These are phyloP conservation scores for Carollia perspicillata DNA, from an alignment of 2,113 vertebrate genomes.

Conservation along the genomic window DNA sequence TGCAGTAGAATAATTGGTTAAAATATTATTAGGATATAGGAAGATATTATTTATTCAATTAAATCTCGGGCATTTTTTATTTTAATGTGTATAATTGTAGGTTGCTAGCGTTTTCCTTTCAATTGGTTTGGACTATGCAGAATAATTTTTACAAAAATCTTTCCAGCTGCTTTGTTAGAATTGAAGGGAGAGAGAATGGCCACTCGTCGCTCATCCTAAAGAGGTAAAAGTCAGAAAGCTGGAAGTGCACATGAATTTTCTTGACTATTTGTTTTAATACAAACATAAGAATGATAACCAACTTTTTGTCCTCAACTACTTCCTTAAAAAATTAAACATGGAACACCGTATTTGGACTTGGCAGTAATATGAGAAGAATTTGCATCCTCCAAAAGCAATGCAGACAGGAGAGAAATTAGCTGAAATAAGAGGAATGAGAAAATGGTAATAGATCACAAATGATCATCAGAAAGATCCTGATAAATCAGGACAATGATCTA, in stretches of 20 bases:
- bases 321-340: background rate
- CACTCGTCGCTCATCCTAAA: background rate
- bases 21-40: background rate
- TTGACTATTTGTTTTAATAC: background rate
- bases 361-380: background rate
- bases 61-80: background rate
- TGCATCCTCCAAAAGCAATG: background rate
- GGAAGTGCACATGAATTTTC: background rate
- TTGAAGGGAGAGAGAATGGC: conserved; percentile 17
- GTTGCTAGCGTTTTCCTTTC: conserved; percentile 26
- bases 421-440: conserved; percentile 14
- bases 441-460: conserved; percentile 43
- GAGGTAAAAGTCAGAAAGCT: conserved; percentile 9
- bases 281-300: background rate
- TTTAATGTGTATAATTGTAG: background rate
- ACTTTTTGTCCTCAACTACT: background rate
- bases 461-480: conserved; percentile 23
- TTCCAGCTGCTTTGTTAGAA: conserved; percentile 16
- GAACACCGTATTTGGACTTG: background rate
- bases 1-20: background rate
- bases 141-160: conserved; percentile 40
- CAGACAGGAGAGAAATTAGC: conserved; percentile 22
- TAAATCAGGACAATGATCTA: conserved; percentile 8
- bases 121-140: conserved; percentile 38
- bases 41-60: conserved; percentile 24